Percentiles rank a stretch among this genome's conserved stretches.
Evolutionary conservation across 2,797 vertebrate species (phyloP).

Genomic region (Muscicapa comitata): DNA sequence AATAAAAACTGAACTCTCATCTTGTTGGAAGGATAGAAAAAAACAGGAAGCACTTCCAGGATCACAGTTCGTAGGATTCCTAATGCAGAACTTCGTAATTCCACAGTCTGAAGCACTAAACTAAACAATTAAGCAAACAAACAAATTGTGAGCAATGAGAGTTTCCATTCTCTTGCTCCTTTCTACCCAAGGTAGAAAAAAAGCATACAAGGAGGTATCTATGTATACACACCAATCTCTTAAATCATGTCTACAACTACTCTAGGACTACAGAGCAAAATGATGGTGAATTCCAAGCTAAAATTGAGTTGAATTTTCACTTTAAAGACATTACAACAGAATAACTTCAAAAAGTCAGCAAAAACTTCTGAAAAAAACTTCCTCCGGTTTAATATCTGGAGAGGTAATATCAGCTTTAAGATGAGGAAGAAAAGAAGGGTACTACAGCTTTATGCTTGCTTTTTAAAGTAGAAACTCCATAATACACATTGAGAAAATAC

Average conservation of each 20-base stretch:
- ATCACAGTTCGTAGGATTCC: slow-evolving; percentile 81
- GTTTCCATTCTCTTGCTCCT: neutral
- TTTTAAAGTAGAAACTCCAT: neutral
- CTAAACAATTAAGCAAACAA: slow-evolving; percentile 65
- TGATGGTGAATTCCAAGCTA: neutral
- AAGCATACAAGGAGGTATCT: neutral
- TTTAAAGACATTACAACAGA: neutral
- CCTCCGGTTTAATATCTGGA: neutral
- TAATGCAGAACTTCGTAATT: slow-evolving; percentile 81
- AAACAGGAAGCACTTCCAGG: slow-evolving; percentile 76
- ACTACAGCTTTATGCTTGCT: neutral
- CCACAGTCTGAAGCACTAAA: slow-evolving; percentile 82
- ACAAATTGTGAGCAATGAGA: neutral
- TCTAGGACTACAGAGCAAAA: neutral
- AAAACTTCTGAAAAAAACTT: neutral
- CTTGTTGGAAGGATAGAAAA: slow-evolving; percentile 81
- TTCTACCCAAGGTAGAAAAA: neutral
- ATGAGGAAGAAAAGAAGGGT: neutral
- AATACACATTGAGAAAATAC: neutral
- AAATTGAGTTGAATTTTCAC: neutral
- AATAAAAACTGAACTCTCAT: slow-evolving; percentile 71
- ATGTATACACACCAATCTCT: neutral
- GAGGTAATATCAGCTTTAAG: neutral
- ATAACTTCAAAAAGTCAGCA: neutral
- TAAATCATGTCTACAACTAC: neutral